Conservation (phyloP, 2,797 vertebrate genomes). For the Alauda arvensis region DNA sequence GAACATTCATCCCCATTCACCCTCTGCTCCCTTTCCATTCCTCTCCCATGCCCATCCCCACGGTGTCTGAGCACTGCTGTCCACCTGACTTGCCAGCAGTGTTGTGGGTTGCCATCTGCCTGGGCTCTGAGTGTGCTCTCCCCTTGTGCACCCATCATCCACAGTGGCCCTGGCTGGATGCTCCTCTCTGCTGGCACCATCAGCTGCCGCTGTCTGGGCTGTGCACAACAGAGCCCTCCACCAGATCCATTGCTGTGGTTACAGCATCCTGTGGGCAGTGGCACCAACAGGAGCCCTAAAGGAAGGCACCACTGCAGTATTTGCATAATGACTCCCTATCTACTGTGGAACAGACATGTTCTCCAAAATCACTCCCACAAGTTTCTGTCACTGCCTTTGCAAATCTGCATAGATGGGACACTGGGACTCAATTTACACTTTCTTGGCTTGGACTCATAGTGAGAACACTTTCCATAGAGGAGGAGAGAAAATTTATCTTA, state of each 20-base stretch:
- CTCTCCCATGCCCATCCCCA: neutral
- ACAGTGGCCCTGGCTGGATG: neutral
- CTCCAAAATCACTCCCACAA: constrained; percentile 6
- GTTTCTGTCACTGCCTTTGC: neutral
- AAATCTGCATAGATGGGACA: constrained; percentile 2
- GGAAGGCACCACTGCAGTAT: constrained; percentile 16
- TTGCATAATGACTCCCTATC: constrained; percentile 42
- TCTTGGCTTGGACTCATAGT: neutral
- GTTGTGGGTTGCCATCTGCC: neutral
- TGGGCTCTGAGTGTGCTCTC: neutral
- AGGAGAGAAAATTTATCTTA: constrained; percentile 13
- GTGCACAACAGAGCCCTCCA: neutral
- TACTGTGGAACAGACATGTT: neutral
- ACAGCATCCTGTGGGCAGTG: constrained; percentile 15
- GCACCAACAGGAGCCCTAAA: constrained; percentile 44
- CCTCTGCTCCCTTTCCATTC: neutral
- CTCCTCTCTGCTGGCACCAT: constrained; percentile 16
- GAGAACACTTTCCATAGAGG: neutral
- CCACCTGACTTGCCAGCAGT: neutral
- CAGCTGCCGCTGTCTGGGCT: constrained; percentile 22
- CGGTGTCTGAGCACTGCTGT: neutral
- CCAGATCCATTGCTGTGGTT: constrained; percentile 48
- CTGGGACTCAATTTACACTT: neutral
- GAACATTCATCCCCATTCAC: neutral
- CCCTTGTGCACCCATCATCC: constrained; percentile 2